These are phyloP conservation scores for Diplogasteroides magnus DNA, from an alignment of 1,140 invertebrate genomes.

Conservation along the genomic window DNA sequence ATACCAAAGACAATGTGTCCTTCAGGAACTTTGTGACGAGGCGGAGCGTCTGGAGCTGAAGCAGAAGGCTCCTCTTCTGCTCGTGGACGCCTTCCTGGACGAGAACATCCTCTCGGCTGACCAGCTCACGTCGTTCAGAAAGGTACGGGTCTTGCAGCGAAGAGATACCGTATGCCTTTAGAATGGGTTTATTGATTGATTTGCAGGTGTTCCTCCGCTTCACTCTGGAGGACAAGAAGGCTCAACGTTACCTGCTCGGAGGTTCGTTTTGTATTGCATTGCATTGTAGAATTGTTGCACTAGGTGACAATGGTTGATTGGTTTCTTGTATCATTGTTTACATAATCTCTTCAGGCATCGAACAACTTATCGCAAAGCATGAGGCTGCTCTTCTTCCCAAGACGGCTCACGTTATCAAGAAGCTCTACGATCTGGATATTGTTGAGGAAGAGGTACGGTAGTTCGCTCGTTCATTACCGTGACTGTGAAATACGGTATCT, in stretches of 20 bases:
- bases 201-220: conserved; percentile 63
- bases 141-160: too few relatives aligned
- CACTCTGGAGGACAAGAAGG: conserved; percentile 56
- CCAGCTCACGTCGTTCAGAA: conserved; percentile 64
- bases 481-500: background rate
- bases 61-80: conserved; percentile 81
- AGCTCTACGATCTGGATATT: conserved; percentile 89
- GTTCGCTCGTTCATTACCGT: too few relatives aligned
- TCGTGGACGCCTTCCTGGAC: conserved; percentile 86
- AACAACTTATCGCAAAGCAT: conserved; percentile 80
- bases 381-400: conserved; percentile 72
- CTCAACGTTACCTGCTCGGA: conserved; percentile 87
- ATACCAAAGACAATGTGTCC: conserved; percentile 52
- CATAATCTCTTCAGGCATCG: too few relatives aligned
- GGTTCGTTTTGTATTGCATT: too few relatives aligned
- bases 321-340: too few relatives aligned
- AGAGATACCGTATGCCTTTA: too few relatives aligned
- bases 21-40: conserved; percentile 82
- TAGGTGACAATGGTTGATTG: too few relatives aligned
- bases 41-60: conserved; percentile 92
- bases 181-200: too few relatives aligned
- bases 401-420: conserved; percentile 81
- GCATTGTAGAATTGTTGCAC: too few relatives aligned
- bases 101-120: conserved; percentile 68
- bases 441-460: conserved; percentile 78